Conservation (phyloP, 2,797 vertebrate genomes). For the Rhodeus uyekii region DNA sequence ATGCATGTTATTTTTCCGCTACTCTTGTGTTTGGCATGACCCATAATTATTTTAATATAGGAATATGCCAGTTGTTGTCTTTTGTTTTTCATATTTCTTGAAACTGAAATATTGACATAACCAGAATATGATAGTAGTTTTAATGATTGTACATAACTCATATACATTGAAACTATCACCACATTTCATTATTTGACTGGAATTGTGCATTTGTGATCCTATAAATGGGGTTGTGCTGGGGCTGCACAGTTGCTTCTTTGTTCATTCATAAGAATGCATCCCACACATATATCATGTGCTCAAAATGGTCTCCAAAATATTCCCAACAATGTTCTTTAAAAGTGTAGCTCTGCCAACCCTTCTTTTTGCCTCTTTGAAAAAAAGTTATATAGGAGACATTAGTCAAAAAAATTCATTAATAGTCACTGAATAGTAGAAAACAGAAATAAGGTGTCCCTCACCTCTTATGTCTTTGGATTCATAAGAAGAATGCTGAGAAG, state of each 20-base stretch:
- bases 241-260: conserved; percentile 21
- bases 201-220: not conserved
- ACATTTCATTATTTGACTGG: not conserved
- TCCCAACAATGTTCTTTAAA: not conserved
- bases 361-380: not conserved
- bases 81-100: not conserved
- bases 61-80: not conserved
- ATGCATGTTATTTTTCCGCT: not conserved
- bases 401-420: not conserved
- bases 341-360: not conserved
- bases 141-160: not conserved
- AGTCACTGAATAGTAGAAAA: not conserved
- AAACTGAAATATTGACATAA: not conserved
- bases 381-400: too few species aligned
- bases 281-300: not conserved
- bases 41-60: not conserved
- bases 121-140: not conserved
- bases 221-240: not conserved
- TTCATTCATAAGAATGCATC: conserved; percentile 20
- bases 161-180: not conserved
- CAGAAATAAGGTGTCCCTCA: conserved; percentile 52
- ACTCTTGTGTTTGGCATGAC: not conserved
- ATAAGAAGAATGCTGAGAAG: conserved; percentile 85
- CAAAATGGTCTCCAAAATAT: not conserved
- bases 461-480: conserved; percentile 84